phyloP scores from a whole-genome alignment of 2,113 vertebrate species.

The Chascanopsetta lugubris region DNA sequence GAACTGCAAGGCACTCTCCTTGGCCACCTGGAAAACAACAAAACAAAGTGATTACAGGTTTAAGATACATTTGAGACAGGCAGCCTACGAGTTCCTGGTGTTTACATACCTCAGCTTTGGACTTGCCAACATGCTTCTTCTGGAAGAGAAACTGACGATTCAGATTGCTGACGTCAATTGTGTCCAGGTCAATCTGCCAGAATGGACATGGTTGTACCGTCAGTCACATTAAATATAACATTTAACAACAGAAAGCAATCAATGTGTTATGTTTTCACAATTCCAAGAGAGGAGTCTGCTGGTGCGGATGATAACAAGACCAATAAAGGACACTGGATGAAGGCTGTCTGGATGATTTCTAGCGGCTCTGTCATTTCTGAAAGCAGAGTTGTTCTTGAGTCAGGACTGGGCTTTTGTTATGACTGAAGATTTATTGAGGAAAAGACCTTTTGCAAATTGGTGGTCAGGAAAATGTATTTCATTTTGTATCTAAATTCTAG shows the following conservation, averaged over 20 bases:
- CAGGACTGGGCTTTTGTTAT: too few relatives aligned
- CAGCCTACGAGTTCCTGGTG: not conserved
- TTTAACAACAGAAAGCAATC: not conserved
- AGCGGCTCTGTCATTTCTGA: not conserved
- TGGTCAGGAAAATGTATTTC: too few relatives aligned
- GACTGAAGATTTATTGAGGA: not conserved
- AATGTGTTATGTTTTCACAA: not conserved
- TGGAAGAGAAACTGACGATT: slow-evolving; percentile 99
- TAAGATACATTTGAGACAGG: not conserved
- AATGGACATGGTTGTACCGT: too few relatives aligned
- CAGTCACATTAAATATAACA: not conserved
- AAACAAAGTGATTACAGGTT: not conserved
- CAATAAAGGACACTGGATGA: too few relatives aligned
- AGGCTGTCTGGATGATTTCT: too few relatives aligned
- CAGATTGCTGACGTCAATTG: slow-evolving; percentile 98
- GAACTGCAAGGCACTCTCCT: slow-evolving; percentile 96
- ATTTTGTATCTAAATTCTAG: too few relatives aligned
- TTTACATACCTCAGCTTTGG: slow-evolving; percentile 91
- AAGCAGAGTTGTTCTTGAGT: too few relatives aligned
- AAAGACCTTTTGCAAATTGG: not conserved
- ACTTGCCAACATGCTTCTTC: slow-evolving; percentile 98
- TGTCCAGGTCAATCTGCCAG: slow-evolving; percentile 95
- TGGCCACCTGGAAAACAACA: slow-evolving; percentile 89
- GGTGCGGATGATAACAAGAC: too few relatives aligned
- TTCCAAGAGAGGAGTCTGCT: not conserved